Conservation (phyloP, 2,797 vertebrate species). For the Alcedo quadribrachys region DNA sequence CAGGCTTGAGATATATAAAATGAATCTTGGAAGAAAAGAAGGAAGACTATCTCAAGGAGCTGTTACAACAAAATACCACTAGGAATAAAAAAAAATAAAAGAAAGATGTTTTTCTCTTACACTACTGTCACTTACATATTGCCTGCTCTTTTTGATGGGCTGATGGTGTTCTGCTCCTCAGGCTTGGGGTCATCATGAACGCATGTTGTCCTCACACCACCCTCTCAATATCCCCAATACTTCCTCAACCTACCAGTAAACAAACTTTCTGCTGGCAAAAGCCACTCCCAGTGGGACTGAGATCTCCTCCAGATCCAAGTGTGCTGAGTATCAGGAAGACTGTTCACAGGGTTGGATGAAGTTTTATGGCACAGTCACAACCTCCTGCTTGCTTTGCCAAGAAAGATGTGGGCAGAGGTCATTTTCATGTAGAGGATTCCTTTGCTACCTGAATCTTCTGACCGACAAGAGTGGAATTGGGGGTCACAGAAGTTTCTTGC, state of each 20-base stretch:
- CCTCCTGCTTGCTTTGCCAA: not conserved
- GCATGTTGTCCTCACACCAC: constrained; percentile 45
- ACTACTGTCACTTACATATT: constrained; percentile 46
- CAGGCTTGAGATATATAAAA: not conserved
- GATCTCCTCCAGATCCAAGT: not conserved
- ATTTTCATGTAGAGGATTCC: not conserved
- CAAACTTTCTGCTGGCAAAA: constrained; percentile 6
- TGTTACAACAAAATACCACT: not conserved
- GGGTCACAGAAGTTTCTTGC: not conserved
- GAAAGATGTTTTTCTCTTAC: not conserved
- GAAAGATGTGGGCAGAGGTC: not conserved
- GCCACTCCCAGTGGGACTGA: not conserved
- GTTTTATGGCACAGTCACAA: not conserved
- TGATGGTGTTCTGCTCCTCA: constrained; percentile 38
- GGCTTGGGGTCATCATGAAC: constrained; percentile 51
- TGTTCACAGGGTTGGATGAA: not conserved
- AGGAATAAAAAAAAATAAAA: not conserved
- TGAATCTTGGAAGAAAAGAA: not conserved
- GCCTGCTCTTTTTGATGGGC: constrained; percentile 10
- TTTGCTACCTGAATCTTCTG: not conserved
- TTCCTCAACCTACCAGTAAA: constrained; percentile 15
- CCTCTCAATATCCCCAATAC: not conserved
- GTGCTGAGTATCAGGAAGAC: not conserved
- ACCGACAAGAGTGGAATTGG: not conserved
- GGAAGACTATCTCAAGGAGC: not conserved